Evolutionary conservation across 2,113 vertebrate genomes (phyloP).

Genomic region (Oceanites oceanicus): DNA sequence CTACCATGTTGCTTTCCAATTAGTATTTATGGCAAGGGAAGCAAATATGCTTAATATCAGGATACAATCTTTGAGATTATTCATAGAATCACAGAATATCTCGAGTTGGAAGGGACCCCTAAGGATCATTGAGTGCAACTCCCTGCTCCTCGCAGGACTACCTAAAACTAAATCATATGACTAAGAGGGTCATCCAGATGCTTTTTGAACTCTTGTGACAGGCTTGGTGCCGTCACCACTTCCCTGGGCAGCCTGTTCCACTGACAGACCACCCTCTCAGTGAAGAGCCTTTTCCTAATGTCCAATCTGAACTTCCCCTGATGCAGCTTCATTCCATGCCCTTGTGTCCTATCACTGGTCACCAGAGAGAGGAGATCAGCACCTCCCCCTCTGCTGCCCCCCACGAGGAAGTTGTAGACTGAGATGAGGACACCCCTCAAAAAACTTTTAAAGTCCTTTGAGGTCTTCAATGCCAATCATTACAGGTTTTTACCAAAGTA

Average conservation of each 20-base stretch:
- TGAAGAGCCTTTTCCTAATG: not conserved
- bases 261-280: not conserved
- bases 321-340: not conserved
- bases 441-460: not conserved
- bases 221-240: not conserved
- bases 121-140: not conserved
- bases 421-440: not conserved
- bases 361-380: not conserved
- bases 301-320: not conserved
- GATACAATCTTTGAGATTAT: not conserved
- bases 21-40: not conserved
- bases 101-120: not conserved
- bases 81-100: not conserved
- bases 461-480: not conserved
- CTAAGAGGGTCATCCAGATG: fast-evolving
- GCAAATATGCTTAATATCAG: not conserved
- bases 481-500: not conserved
- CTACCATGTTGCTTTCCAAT: not conserved
- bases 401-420: not conserved
- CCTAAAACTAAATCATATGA: not conserved
- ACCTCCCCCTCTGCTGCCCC: not conserved
- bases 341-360: not conserved
- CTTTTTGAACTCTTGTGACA: not conserved
- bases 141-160: not conserved
- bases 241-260: not conserved